These are phyloP conservation scores for Anodontia alba DNA, from an alignment of 2,888 invertebrate species.

Conservation along the genomic window DNA sequence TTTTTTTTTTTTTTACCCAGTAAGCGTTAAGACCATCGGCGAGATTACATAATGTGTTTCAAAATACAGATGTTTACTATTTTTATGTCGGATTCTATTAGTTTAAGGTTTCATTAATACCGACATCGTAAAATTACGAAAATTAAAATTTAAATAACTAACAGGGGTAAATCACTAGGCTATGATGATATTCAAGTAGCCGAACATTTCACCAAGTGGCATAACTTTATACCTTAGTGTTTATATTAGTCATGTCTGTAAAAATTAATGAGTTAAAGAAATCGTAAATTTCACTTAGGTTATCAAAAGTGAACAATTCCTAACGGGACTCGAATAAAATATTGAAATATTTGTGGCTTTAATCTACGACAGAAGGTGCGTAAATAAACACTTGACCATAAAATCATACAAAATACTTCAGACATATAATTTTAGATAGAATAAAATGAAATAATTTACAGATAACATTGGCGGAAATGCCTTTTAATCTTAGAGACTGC, in stretches of 20 bases:
- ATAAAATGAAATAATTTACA: conserved; percentile 13
- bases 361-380: conserved; percentile 9
- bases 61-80: too few species aligned
- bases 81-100: too few species aligned
- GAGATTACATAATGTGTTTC: too few species aligned
- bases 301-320: conserved; percentile 10
- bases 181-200: too few species aligned
- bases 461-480: conserved; percentile 8
- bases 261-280: conserved; percentile 9
- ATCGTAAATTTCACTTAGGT: conserved; percentile 15
- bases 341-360: conserved; percentile 10
- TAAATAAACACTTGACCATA: conserved; percentile 18
- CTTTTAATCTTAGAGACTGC: neutral
- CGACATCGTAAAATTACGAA: too few species aligned
- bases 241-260: conserved; percentile 12
- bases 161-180: too few species aligned
- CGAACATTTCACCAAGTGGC: too few species aligned
- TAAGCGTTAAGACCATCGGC: too few species aligned
- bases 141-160: too few species aligned
- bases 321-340: conserved; percentile 5
- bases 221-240: neutral
- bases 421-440: conserved; percentile 12
- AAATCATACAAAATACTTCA: conserved; percentile 16
- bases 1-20: too few species aligned
- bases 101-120: too few species aligned